Base-by-base conservation (phyloP, 2,797 vertebrate genomes). In the Myotis myotis region DNA sequence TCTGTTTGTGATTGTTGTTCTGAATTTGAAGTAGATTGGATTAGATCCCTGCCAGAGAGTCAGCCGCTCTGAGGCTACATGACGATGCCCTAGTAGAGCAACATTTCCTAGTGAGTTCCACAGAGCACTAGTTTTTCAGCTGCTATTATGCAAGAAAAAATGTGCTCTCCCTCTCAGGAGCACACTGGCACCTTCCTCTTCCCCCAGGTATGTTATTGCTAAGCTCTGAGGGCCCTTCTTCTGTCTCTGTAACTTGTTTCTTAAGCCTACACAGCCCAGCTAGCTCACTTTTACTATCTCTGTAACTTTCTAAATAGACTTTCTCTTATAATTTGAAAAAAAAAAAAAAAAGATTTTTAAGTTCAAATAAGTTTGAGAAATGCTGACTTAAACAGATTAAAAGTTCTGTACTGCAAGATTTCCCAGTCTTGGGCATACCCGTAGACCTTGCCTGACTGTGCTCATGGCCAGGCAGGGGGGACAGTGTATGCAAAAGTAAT, bases 381-480 rank as follows among this genome's bases (percentile, higher is more conserved):
- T 87, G 55, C 51, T 53, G 20, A 51, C 30, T 76, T 93, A 76
- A 92, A 79, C 53, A 76, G 28, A 84, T 62, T 60, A 89, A 19
- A 84, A 72, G 13, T 75, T 88, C 15, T 87, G 44, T 87, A 47
- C 38, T 89, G 5, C 3, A 91, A 78, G n/a, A 60, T 91, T 91
- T 93, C 16, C 44, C 25, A 80, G 23, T 71, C 15, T 93, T 1
- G 17, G 2, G 97, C 97, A 97, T 79, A 74, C 94, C 96, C 70
- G 96, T 98, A 98, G 98, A 98, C 97, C 97, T 97, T 94, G 89
- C 70, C 92, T 98, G 96, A 93, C 75, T 96, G 17, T 95, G 60
- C 55, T 53, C 0, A 0, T 97, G 82, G 96, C 92, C 96, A 95
- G 95, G 71, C 2, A 33, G 92, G 96, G 97, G 95, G 97, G 97